These are phyloP conservation scores for Holocentrus rufus DNA, from an alignment of 2,797 vertebrate species.

Conservation along the genomic window DNA sequence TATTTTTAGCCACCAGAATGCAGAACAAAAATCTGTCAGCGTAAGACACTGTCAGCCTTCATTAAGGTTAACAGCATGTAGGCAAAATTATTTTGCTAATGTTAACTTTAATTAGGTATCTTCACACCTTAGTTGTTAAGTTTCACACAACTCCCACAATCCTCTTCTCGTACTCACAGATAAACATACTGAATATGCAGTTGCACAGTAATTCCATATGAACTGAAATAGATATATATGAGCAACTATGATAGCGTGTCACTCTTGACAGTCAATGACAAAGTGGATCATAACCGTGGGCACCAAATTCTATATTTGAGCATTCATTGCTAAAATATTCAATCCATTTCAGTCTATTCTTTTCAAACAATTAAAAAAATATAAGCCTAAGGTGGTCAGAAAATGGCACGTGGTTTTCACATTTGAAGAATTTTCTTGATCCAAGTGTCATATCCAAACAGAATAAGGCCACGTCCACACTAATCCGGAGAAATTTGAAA, in stretches of 20 bases:
- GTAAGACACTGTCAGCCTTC: constrained; percentile 9
- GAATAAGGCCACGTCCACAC: too few relatives aligned
- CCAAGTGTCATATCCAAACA: too few relatives aligned
- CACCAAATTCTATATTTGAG: neutral
- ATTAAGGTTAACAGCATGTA: neutral
- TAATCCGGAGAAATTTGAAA: too few relatives aligned
- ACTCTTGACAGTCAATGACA: neutral
- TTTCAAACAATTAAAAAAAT: too few relatives aligned
- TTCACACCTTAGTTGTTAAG: constrained; percentile 11
- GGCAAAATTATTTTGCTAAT: constrained; percentile 4
- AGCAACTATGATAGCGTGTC: neutral
- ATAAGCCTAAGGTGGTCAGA: too few relatives aligned
- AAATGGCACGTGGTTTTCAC: too few relatives aligned
- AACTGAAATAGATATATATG: neutral
- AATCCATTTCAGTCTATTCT: too few relatives aligned
- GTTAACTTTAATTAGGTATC: neutral
- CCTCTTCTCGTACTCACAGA: neutral
- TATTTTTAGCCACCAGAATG: too few relatives aligned
- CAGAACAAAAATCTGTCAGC: too few relatives aligned
- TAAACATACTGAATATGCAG: neutral
- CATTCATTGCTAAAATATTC: neutral
- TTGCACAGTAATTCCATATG: neutral
- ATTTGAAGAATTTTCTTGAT: too few relatives aligned
- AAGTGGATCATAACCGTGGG: neutral
- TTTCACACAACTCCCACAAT: constrained; percentile 3